Percentiles rank a stretch among this genome's conserved stretches.
These are phyloP conservation scores for Spisula subtruncata DNA, from an alignment of 2,888 invertebrate species.

Conservation along the genomic window DNA sequence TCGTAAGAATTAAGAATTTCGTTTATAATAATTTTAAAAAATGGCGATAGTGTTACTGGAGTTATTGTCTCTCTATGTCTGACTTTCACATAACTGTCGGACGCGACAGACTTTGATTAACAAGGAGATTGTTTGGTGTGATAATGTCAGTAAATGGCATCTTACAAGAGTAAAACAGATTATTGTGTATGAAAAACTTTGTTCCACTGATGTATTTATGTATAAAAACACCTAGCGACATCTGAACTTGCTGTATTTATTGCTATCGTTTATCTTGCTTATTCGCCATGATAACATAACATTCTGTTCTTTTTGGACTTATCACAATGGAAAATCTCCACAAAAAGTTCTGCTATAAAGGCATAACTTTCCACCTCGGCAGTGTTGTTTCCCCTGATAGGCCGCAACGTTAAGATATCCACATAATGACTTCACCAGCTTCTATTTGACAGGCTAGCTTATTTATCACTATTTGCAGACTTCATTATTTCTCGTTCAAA, in stretches of 20 bases:
- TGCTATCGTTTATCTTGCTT: slow-evolving; percentile 55
- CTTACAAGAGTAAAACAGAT: slow-evolving; percentile 45
- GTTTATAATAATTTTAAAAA: neutral
- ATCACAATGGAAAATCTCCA: slow-evolving; percentile 44
- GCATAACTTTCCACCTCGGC: slow-evolving; percentile 67
- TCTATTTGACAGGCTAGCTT: slow-evolving; percentile 60
- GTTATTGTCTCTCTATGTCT: neutral
- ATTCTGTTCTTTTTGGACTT: slow-evolving; percentile 42
- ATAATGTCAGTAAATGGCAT: slow-evolving; percentile 50
- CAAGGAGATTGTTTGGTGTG: slow-evolving; percentile 29
- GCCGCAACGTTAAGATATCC: slow-evolving; percentile 58
- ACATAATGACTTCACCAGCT: slow-evolving; percentile 61
- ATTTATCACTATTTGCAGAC: slow-evolving; percentile 69
- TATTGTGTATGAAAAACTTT: slow-evolving; percentile 38
- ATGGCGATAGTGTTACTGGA: neutral
- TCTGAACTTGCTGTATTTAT: slow-evolving; percentile 60
- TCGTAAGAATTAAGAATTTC: no score
- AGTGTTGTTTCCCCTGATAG: slow-evolving; percentile 61
- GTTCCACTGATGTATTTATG: slow-evolving; percentile 49
- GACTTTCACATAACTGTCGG: slow-evolving; percentile 31
- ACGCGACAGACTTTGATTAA: slow-evolving; percentile 39
- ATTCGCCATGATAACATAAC: slow-evolving; percentile 57
- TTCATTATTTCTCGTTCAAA: slow-evolving; percentile 74
- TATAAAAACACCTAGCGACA: slow-evolving; percentile 52
- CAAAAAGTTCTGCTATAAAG: slow-evolving; percentile 60